These are phyloP conservation scores for Rhagologus leucostigma DNA, from an alignment of 2,113 vertebrate species.

Conservation along the genomic window DNA sequence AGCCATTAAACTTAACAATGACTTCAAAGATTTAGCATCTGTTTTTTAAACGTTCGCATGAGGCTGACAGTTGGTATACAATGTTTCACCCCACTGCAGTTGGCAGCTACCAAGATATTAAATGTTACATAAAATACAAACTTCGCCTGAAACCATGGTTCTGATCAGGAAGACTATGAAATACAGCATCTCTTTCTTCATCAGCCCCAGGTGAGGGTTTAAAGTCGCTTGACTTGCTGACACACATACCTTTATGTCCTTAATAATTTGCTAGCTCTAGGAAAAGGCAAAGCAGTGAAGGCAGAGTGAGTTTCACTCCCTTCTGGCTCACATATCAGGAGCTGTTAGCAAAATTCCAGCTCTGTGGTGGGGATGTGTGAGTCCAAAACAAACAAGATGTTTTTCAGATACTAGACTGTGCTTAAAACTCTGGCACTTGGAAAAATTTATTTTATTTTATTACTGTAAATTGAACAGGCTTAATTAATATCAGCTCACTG, in stretches of 20 bases:
- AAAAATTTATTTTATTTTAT: slow-evolving; percentile 39
- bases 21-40: slow-evolving; percentile 64
- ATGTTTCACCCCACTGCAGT: not conserved
- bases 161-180: not conserved
- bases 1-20: slow-evolving; percentile 64
- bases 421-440: slow-evolving; percentile 12
- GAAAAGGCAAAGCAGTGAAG: not conserved
- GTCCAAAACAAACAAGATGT: slow-evolving; percentile 45
- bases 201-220: not conserved
- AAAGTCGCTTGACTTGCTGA: not conserved
- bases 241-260: not conserved
- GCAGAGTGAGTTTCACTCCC: not conserved
- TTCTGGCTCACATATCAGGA: slow-evolving; percentile 14
- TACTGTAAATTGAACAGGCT: slow-evolving; percentile 32
- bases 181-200: not conserved
- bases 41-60: slow-evolving; percentile 52
- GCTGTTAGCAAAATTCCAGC: slow-evolving; percentile 59
- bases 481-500: slow-evolving; percentile 43
- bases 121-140: slow-evolving; percentile 15
- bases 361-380: not conserved
- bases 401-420: slow-evolving; percentile 41
- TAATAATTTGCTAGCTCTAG: not conserved
- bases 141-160: not conserved
- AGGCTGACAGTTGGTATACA: slow-evolving; percentile 55
- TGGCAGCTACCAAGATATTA: slow-evolving; percentile 44